A percentile compares a stretch with the other conserved stretches of the same genome.
phyloP scores from a whole-genome alignment of 35 echinoderm and acorn worm genomes.

The Ptychodera flava region DNA sequence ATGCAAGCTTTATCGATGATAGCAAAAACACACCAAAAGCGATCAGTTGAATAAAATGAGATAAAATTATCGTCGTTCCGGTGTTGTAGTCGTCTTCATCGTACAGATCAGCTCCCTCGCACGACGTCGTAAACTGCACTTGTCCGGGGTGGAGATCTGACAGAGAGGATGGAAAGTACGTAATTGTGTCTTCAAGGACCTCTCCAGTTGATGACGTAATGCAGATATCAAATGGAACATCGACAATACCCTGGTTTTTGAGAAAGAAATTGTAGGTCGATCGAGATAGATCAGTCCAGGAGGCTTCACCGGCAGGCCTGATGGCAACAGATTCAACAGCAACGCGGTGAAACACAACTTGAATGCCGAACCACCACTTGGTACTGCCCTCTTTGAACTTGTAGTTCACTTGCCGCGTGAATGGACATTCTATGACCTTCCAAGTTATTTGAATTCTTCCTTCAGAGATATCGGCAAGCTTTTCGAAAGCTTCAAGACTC shows the following conservation, averaged over 20 bases:
- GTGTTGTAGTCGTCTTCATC: not conserved
- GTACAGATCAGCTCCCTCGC: not conserved
- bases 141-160: not conserved
- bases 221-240: not conserved
- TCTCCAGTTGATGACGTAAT: not conserved
- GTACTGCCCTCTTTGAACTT: not conserved
- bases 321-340: not conserved
- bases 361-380: not conserved
- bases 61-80: too few relatives aligned
- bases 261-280: not conserved
- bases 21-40: too few relatives aligned
- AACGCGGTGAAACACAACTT: not conserved
- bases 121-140: not conserved
- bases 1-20: too few relatives aligned
- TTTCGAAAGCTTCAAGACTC: not conserved
- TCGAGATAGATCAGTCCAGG: not conserved
- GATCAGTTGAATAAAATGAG: too few relatives aligned
- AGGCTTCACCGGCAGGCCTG: not conserved
- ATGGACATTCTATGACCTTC: not conserved
- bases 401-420: not conserved
- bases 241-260: not conserved
- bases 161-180: not conserved
- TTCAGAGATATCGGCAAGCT: not conserved
- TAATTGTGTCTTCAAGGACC: not conserved
- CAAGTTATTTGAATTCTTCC: not conserved